Percentiles rank a stretch among this genome's conserved stretches.
phyloP scores from a whole-genome alignment of 2,797 vertebrate genomes.

The Scolopax bukidnonensis region DNA sequence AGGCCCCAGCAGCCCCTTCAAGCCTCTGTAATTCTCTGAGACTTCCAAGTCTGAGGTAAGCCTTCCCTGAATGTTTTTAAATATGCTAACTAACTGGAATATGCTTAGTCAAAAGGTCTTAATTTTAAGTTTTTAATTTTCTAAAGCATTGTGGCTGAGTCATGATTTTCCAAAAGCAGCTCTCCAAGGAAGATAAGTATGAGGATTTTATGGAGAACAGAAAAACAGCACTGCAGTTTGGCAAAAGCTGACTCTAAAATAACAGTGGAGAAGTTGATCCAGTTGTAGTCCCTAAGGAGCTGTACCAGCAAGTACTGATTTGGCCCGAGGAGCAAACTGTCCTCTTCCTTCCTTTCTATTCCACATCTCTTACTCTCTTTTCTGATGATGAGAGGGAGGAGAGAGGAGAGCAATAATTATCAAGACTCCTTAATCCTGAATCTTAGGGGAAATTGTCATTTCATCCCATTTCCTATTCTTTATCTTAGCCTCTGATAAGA shows the following conservation, averaged over 20 bases:
- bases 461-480: not conserved
- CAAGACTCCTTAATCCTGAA: not conserved
- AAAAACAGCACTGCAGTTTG: not conserved
- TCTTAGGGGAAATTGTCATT: not conserved
- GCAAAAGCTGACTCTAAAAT: conserved; percentile 14
- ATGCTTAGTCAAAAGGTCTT: not conserved
- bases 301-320: not conserved
- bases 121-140: not conserved
- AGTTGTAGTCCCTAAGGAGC: not conserved
- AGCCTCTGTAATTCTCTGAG: not conserved
- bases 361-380: not conserved
- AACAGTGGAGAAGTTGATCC: not conserved
- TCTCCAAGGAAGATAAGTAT: not conserved
- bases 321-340: not conserved
- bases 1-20: not conserved
- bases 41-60: not conserved
- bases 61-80: not conserved
- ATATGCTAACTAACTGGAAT: not conserved
- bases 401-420: not conserved
- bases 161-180: conserved; percentile 14
- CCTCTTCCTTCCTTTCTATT: not conserved
- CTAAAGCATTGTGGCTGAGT: not conserved
- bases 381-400: not conserved
- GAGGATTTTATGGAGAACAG: conserved; percentile 1
- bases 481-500: not conserved